Evolutionary conservation across 1,140 invertebrate species (phyloP).

Genomic region (Cydia fagiglandana): DNA sequence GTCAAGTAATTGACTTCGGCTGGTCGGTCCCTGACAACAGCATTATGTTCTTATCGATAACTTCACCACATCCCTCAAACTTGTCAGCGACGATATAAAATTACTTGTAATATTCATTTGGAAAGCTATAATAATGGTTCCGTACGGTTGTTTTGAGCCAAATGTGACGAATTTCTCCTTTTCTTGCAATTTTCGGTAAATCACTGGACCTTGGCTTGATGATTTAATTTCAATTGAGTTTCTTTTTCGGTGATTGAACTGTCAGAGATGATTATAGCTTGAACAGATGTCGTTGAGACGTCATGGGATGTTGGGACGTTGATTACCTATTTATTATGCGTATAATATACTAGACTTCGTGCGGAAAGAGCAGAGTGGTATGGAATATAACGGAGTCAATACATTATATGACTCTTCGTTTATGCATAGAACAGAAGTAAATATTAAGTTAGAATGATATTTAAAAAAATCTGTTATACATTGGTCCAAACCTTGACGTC

Average conservation of each 20-base stretch:
- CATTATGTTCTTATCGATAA: not conserved
- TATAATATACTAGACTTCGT: too few species aligned
- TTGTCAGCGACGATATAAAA: slow-evolving; percentile 25
- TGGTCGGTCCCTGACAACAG: not conserved
- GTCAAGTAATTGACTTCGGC: not conserved
- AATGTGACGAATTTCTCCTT: slow-evolving; percentile 31
- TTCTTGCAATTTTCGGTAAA: slow-evolving; percentile 13
- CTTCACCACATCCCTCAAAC: not conserved
- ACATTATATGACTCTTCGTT: too few species aligned
- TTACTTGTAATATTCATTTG: slow-evolving; percentile 26
- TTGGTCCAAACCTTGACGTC: too few species aligned
- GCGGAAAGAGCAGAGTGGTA: too few species aligned
- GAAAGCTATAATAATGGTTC: slow-evolving; percentile 26
- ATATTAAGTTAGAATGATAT: too few species aligned
- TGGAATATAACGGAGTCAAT: too few species aligned
- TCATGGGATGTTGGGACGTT: not conserved
- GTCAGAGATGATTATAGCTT: slow-evolving; percentile 16
- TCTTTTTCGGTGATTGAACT: slow-evolving; percentile 12
- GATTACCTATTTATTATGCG: not conserved
- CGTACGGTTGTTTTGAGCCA: not conserved
- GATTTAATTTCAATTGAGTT: slow-evolving; percentile 15
- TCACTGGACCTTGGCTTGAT: slow-evolving; percentile 9
- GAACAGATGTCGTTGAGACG: not conserved
- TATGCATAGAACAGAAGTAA: too few species aligned
- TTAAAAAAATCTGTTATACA: too few species aligned